These are phyloP conservation scores for Gobiocypris rarus DNA, from an alignment of 2,113 vertebrate genomes.

Conservation along the genomic window DNA sequence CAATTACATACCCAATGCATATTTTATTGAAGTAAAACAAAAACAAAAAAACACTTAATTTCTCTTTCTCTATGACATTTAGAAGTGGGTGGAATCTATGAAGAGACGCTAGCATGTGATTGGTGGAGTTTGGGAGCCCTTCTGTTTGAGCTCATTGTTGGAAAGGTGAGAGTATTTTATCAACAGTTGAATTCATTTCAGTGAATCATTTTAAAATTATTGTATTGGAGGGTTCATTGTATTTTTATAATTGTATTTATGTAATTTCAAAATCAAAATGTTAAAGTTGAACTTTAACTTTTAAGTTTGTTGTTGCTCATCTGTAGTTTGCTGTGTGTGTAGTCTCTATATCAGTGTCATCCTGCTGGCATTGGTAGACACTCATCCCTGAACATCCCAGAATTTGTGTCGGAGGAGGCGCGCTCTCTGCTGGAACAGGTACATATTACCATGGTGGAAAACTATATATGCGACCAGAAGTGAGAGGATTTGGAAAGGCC, in stretches of 20 bases:
- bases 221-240: not conserved
- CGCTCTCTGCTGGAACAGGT: conserved; percentile 94
- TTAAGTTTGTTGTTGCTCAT: not conserved
- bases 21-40: not conserved
- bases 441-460: not conserved
- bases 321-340: conserved; percentile 59
- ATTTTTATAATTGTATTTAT: not conserved
- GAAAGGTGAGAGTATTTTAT: conserved; percentile 83
- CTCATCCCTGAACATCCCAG: conserved; percentile 90
- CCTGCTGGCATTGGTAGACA: conserved; percentile 94
- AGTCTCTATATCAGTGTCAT: conserved; percentile 88
- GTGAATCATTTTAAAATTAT: not conserved
- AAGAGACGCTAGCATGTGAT: conserved; percentile 94
- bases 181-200: not conserved
- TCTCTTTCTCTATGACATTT: conserved; percentile 58
- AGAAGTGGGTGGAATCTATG: conserved; percentile 94
- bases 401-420: conserved; percentile 91
- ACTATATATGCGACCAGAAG: not conserved
- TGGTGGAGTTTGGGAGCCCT: conserved; percentile 99
- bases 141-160: conserved; percentile 94
- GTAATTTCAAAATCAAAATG: not conserved
- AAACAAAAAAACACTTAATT: no score
- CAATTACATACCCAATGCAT: no score
- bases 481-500: not conserved
- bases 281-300: no score